Percentiles rank a stretch among this genome's conserved stretches.
phyloP scores from a whole-genome alignment of 2,113 vertebrate species.

The Halcyon malimbica region DNA sequence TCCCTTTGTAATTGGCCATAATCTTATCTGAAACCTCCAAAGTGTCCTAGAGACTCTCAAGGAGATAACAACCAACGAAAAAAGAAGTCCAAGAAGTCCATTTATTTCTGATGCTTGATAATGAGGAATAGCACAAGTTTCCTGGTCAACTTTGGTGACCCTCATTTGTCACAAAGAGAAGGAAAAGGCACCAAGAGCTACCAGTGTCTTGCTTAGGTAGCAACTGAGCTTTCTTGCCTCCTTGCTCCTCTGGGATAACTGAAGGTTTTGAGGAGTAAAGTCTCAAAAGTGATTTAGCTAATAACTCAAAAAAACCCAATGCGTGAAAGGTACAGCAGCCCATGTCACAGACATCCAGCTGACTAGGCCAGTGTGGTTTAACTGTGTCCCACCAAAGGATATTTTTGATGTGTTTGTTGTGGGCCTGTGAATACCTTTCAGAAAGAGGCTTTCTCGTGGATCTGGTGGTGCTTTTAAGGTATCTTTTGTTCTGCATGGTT shows the following conservation, averaged over 20 bases:
- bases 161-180: neutral
- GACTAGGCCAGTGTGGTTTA: neutral
- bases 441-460: neutral
- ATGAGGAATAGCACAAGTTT: neutral
- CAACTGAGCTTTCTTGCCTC: neutral
- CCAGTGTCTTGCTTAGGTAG: neutral
- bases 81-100: neutral
- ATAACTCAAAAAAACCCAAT: neutral
- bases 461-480: neutral
- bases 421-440: neutral
- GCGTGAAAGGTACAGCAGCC: neutral
- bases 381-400: neutral
- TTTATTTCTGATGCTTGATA: neutral
- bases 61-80: neutral
- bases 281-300: neutral
- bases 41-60: neutral
- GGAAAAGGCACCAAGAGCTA: neutral
- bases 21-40: conserved; percentile 1
- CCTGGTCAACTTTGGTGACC: neutral
- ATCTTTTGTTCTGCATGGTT: neutral
- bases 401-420: neutral
- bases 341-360: neutral
- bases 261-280: neutral
- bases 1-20: neutral
- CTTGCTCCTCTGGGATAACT: neutral